These are phyloP conservation scores for Campopleginae sp. DNA, from an alignment of 2,888 invertebrate genomes.

Conservation along the genomic window DNA sequence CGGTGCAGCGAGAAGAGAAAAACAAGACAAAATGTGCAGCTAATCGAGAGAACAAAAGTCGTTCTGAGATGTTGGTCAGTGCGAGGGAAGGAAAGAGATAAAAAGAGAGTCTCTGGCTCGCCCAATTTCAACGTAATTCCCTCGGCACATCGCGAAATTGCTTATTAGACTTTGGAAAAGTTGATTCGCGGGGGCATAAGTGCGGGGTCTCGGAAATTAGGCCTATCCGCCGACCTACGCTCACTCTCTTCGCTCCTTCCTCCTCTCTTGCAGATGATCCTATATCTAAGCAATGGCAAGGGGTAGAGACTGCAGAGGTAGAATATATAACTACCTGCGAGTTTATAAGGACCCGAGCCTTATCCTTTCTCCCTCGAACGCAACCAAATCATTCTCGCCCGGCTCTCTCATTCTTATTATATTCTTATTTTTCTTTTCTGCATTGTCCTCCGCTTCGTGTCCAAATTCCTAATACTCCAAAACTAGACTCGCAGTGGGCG, in stretches of 20 bases:
- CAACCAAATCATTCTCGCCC: constrained; percentile 64
- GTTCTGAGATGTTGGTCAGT: constrained; percentile 39
- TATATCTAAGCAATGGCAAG: constrained; percentile 52
- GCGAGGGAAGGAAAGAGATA: constrained; percentile 30
- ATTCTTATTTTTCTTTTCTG: constrained; percentile 31
- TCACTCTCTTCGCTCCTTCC: constrained; percentile 27
- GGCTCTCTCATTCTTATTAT: constrained; percentile 59
- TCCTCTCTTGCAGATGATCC: constrained; percentile 49
- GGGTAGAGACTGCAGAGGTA: constrained; percentile 49
- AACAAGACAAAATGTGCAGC: constrained; percentile 60
- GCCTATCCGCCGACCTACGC: constrained; percentile 80
- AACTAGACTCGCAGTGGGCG: background rate
- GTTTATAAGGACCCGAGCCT: constrained; percentile 62
- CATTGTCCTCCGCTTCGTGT: constrained; percentile 12
- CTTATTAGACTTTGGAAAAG: constrained; percentile 84
- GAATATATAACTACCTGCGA: constrained; percentile 69
- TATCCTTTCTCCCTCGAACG: constrained; percentile 46
- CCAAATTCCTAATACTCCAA: constrained; percentile 31
- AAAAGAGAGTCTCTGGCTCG: constrained; percentile 57
- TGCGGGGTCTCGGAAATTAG: constrained; percentile 82
- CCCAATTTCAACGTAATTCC: constrained; percentile 81
- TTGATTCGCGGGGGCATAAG: constrained; percentile 82
- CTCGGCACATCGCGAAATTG: constrained; percentile 81
- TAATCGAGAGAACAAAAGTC: constrained; percentile 52
- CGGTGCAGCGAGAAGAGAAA: constrained; percentile 34